These are phyloP conservation scores for Chaetodon auriga DNA, from an alignment of 2,113 vertebrate species.

Conservation along the genomic window DNA sequence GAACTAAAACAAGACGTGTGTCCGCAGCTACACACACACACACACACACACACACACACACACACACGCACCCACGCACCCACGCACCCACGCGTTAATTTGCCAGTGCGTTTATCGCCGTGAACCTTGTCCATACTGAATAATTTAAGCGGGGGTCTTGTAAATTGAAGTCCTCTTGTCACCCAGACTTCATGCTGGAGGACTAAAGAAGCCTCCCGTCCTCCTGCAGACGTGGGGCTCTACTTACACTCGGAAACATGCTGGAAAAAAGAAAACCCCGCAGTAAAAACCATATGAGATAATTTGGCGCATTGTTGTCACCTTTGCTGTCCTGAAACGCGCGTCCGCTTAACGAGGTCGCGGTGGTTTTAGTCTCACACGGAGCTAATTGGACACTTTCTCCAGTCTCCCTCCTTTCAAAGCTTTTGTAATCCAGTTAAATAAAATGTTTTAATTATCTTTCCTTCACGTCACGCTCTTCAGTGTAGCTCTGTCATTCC, in stretches of 20 bases:
- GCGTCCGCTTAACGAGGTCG: conserved; percentile 10
- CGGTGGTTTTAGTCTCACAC: background rate
- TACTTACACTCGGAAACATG: background rate
- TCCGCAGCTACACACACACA: background rate
- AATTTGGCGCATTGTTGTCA: background rate
- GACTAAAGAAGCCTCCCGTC: conserved; percentile 82
- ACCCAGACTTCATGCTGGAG: conserved; percentile 83
- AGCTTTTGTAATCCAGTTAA: background rate
- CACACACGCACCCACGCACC: background rate
- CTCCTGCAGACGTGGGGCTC: conserved; percentile 56
- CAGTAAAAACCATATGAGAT: conserved; percentile 1
- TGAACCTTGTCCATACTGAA: conserved; percentile 81
- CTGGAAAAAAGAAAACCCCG: background rate
- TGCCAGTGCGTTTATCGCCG: conserved; percentile 60
- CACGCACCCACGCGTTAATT: conserved; percentile 15
- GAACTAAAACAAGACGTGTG: background rate
- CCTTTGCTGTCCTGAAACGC: background rate
- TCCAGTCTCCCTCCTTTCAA: background rate
- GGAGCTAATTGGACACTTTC: background rate
- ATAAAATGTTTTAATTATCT: no score
- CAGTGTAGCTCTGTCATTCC: background rate
- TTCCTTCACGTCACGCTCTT: background rate
- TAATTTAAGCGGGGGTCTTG: conserved; percentile 86
- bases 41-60: background rate
- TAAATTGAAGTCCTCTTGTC: conserved; percentile 87